These are phyloP conservation scores for Leptobrachium leishanense DNA, from an alignment of 2,113 vertebrate genomes.

Conservation along the genomic window DNA sequence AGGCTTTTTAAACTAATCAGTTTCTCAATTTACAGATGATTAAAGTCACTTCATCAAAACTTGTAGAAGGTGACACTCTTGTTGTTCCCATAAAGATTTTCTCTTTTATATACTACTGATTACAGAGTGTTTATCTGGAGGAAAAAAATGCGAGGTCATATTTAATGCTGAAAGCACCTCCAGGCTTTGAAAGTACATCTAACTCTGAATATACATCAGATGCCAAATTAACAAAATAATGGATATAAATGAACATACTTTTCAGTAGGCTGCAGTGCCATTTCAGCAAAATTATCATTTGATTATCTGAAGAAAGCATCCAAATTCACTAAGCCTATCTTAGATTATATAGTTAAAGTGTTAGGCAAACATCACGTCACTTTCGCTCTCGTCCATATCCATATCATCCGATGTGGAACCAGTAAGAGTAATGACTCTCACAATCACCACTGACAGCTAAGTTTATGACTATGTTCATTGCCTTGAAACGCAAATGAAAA, in stretches of 20 bases:
- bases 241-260: background rate
- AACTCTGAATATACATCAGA: too few species aligned
- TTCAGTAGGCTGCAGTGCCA: background rate
- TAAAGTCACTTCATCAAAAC: too few species aligned
- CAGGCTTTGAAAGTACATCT: too few species aligned
- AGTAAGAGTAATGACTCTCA: slow-evolving; percentile 51
- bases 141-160: too few species aligned
- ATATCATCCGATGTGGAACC: slow-evolving; percentile 17
- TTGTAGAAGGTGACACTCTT: too few species aligned
- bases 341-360: slow-evolving; percentile 18
- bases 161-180: too few species aligned
- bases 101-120: too few species aligned
- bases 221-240: background rate
- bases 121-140: too few species aligned
- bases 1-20: too few species aligned
- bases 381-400: background rate
- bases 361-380: slow-evolving; percentile 21
- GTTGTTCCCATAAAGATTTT: too few species aligned
- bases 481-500: slow-evolving; percentile 53
- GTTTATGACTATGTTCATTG: slow-evolving; percentile 29
- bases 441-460: slow-evolving; percentile 53
- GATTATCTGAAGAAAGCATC: background rate
- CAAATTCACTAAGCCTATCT: slow-evolving; percentile 21
- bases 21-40: too few species aligned
- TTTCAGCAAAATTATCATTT: slow-evolving; percentile 32